phyloP scores from a whole-genome alignment of 2,797 vertebrate genomes.

The Otolemur crassicaudatus region DNA sequence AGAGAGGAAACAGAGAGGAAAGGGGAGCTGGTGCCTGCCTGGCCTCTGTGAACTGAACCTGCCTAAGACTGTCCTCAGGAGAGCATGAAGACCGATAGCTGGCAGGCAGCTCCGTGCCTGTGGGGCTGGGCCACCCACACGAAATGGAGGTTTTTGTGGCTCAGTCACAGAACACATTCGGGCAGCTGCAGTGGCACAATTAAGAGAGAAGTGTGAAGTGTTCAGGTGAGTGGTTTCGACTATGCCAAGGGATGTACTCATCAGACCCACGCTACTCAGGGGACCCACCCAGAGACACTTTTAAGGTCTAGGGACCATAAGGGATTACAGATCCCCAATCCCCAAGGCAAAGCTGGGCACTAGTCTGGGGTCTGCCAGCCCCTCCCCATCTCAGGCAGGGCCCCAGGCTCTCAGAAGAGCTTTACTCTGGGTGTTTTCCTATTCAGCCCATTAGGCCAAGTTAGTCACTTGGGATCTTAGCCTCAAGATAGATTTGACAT shows the following conservation, averaged over 20 bases:
- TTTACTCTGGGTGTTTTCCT: not conserved
- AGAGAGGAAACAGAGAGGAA: too few relatives aligned
- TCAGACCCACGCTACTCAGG: not conserved
- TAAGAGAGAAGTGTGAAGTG: not conserved
- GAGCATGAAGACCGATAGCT: rapidly evolving
- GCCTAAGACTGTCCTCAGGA: not conserved
- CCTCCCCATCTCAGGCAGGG: not conserved
- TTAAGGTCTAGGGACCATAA: not conserved
- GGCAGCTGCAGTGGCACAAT: not conserved
- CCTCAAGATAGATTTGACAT: not conserved
- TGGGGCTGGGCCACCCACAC: not conserved
- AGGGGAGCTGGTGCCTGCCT: rapidly evolving
- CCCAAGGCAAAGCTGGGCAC: not conserved
- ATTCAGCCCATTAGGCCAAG: not conserved
- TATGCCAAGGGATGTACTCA: not conserved
- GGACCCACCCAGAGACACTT: not conserved
- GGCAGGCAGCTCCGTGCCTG: not conserved
- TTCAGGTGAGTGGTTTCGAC: not conserved
- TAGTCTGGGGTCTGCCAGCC: not conserved
- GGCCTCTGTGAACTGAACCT: not conserved
- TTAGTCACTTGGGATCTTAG: not conserved
- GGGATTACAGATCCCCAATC: not conserved
- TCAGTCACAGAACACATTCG: not conserved
- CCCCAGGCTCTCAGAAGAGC: not conserved
- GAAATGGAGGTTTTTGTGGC: not conserved